A percentile compares a stretch with the other conserved stretches of the same genome.
phyloP scores from a whole-genome alignment of 2,797 vertebrate species.

The Myotis myotis region DNA sequence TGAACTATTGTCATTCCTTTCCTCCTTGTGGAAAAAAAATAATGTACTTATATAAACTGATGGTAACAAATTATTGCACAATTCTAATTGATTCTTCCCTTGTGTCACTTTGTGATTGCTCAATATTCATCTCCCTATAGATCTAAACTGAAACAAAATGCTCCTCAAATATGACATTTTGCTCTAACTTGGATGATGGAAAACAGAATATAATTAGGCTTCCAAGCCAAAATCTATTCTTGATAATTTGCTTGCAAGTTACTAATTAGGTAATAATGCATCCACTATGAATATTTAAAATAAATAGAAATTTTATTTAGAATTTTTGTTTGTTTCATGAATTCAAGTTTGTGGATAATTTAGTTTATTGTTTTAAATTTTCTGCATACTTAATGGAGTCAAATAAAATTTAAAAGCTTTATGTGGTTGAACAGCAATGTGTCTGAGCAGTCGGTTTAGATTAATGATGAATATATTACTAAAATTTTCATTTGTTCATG shows the following conservation, averaged over 20 bases:
- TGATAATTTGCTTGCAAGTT: background rate
- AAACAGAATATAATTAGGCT: background rate
- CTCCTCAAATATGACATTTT: background rate
- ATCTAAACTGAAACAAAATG: background rate
- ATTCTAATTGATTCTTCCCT: background rate
- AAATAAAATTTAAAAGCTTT: background rate
- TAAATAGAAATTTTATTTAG: background rate
- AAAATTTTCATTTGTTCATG: background rate
- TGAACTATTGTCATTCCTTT: background rate
- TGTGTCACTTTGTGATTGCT: background rate
- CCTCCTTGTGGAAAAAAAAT: background rate
- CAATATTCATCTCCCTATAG: background rate
- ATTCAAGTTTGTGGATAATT: background rate
- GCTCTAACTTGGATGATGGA: background rate
- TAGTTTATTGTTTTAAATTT: background rate
- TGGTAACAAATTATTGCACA: background rate
- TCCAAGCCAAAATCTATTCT: background rate
- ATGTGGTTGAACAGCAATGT: background rate
- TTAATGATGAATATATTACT: background rate
- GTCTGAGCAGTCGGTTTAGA: background rate
- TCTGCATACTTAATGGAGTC: background rate
- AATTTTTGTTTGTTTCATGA: background rate
- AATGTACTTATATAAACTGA: background rate
- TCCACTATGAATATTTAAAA: background rate
- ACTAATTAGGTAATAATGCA: background rate